Conservation (phyloP, 2,113 vertebrate genomes). For the Athene cunicularia region DNA sequence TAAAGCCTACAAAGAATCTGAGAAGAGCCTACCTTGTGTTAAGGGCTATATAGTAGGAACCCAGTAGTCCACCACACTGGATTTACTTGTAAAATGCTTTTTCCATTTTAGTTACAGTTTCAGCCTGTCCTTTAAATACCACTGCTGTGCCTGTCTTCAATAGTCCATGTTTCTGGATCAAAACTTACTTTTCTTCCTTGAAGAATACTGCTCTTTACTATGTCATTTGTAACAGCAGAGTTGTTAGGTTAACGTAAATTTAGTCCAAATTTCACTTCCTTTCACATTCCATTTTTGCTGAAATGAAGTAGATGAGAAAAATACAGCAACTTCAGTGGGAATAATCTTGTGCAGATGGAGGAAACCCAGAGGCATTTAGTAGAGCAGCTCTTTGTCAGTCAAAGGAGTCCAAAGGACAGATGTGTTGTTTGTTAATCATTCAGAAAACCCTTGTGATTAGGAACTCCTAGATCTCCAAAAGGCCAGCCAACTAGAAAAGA, state of each 20-base stretch:
- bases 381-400: slow-evolving; percentile 39
- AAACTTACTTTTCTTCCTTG: neutral
- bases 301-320: slow-evolving; percentile 42
- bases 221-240: neutral
- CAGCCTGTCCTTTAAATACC: neutral
- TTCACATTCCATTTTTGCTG: slow-evolving; percentile 37
- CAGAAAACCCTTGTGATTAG: slow-evolving; percentile 46
- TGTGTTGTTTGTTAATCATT: slow-evolving; percentile 16
- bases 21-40: neutral
- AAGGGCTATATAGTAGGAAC: neutral
- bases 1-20: neutral
- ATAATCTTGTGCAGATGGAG: slow-evolving; percentile 50
- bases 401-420: slow-evolving; percentile 44
- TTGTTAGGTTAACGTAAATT: neutral
- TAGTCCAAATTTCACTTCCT: slow-evolving; percentile 40
- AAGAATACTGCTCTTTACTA: neutral
- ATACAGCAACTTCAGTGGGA: slow-evolving; percentile 4
- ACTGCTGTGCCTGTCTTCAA: neutral
- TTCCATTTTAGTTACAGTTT: neutral
- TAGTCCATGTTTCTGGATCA: neutral
- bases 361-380: slow-evolving; percentile 13
- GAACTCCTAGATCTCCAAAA: slow-evolving; percentile 31
- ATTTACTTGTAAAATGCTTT: neutral
- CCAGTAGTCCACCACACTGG: neutral
- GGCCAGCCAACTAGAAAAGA: slow-evolving; percentile 31